Evolutionary conservation across 1,140 invertebrate genomes (phyloP).

Genomic region (Hyles euphorbiae): DNA sequence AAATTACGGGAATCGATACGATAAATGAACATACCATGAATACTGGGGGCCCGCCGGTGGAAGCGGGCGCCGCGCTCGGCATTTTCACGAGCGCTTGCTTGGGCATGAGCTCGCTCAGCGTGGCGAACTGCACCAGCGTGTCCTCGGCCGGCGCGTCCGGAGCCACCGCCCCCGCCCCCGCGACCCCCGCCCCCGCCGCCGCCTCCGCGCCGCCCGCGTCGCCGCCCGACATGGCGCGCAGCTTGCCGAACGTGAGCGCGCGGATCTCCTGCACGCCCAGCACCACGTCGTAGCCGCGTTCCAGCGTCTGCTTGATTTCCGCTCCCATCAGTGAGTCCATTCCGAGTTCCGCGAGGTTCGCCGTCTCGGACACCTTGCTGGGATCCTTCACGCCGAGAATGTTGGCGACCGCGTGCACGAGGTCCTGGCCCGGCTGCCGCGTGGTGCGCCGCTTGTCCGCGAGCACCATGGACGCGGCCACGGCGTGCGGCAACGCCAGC

Average conservation of each 20-base stretch:
- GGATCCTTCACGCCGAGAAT: slow-evolving; percentile 90
- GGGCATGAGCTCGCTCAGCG: slow-evolving; percentile 77
- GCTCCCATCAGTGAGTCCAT: slow-evolving; percentile 99
- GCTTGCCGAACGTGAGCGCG: slow-evolving; percentile 83
- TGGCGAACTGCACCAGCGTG: slow-evolving; percentile 62
- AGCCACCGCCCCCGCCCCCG: slow-evolving; percentile 26
- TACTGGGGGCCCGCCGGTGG: slow-evolving; percentile 51
- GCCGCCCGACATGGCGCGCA: slow-evolving; percentile 78
- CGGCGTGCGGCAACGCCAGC: slow-evolving; percentile 90
- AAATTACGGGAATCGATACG: neutral
- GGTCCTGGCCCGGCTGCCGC: slow-evolving; percentile 71
- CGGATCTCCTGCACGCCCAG: slow-evolving; percentile 94
- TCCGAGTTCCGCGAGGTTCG: slow-evolving; percentile 92
- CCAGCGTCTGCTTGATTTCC: slow-evolving; percentile 97
- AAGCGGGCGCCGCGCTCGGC: slow-evolving; percentile 40
- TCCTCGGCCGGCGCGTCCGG: slow-evolving; percentile 20
- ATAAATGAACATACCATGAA: slow-evolving; percentile 61
- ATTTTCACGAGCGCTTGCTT: slow-evolving; percentile 79
- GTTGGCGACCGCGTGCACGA: slow-evolving; percentile 87
- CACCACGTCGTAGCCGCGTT: slow-evolving; percentile 92
- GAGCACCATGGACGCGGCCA: slow-evolving; percentile 89
- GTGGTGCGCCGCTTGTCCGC: slow-evolving; percentile 82
- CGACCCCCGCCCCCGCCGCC: slow-evolving; percentile 24
- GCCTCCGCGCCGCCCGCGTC: slow-evolving; percentile 30
- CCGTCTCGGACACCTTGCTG: slow-evolving; percentile 82